These are phyloP conservation scores for Etia nguti DNA, from an alignment of 2,113 vertebrate genomes.

Conservation along the genomic window DNA sequence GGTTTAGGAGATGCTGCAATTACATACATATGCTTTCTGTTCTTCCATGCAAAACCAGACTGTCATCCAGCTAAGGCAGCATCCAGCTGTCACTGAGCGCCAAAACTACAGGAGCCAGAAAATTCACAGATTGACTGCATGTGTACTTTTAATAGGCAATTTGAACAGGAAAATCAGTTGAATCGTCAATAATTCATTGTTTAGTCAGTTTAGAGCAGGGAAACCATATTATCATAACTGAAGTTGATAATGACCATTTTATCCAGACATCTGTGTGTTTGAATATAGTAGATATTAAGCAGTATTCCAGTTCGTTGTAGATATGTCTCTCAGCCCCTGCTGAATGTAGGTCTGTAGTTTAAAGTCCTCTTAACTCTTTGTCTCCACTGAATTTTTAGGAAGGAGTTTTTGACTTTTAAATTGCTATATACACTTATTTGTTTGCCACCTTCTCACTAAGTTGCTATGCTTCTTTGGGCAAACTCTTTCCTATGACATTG, in stretches of 20 bases:
- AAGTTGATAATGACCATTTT: not conserved
- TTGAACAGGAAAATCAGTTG: not conserved
- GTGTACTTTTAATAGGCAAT: not conserved
- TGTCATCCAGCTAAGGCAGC: not conserved
- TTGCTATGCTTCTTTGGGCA: not conserved
- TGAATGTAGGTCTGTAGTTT: not conserved
- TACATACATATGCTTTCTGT: not conserved
- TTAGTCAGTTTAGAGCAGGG: not conserved
- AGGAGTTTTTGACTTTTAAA: not conserved
- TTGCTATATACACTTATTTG: not conserved
- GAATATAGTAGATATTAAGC: not conserved
- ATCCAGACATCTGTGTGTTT: not conserved
- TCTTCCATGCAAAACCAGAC: not conserved
- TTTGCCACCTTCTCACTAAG: not conserved
- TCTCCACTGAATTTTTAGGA: not conserved
- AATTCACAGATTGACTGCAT: not conserved
- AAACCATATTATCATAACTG: not conserved
- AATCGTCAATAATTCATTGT: not conserved
- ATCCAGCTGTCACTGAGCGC: not conserved
- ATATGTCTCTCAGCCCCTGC: not conserved
- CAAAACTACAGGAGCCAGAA: not conserved
- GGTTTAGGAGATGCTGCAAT: not conserved
- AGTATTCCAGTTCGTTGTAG: not conserved
- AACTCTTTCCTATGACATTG: not conserved
- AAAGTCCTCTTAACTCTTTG: not conserved